Percentiles rank a stretch among this genome's conserved stretches.
phyloP scores from a whole-genome alignment of 2,888 invertebrate species.

The Chloromyia formosa region DNA sequence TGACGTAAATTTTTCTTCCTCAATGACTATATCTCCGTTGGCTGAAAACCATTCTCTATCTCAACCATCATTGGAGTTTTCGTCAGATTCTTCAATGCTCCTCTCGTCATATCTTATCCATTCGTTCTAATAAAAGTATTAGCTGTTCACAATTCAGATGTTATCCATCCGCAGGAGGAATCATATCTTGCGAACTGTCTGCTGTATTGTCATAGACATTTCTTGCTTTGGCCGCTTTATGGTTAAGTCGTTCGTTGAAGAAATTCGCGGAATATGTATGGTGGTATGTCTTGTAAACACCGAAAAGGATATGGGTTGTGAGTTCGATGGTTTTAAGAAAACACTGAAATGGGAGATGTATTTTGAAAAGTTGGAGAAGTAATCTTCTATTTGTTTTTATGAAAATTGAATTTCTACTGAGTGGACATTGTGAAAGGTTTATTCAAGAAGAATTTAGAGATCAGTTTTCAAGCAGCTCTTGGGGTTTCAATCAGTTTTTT shows the following conservation, averaged over 20 bases:
- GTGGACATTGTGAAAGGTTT: no score
- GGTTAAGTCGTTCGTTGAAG: neutral
- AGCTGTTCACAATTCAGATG: conserved; percentile 26
- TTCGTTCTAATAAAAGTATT: neutral
- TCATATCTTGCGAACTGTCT: neutral
- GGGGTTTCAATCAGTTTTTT: no score
- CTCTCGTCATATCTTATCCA: neutral
- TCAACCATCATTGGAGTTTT: neutral
- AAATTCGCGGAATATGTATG: neutral
- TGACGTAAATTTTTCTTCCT: conserved; percentile 1
- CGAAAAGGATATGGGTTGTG: neutral
- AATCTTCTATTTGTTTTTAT: no score
- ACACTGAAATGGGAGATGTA: no score
- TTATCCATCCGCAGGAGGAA: conserved; percentile 29
- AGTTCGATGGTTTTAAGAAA: no score
- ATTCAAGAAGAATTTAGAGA: no score
- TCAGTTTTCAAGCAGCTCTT: no score
- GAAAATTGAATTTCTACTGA: no score
- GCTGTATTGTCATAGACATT: neutral
- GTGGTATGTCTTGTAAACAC: neutral
- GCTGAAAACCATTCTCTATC: no score
- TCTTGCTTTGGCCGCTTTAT: neutral
- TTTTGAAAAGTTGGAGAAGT: no score
- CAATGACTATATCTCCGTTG: neutral
- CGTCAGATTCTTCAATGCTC: neutral